Percentiles rank a stretch among this genome's conserved stretches.
Conservation (phyloP, 2,888 invertebrate genomes). For the Cordylochernes scorpioides region DNA sequence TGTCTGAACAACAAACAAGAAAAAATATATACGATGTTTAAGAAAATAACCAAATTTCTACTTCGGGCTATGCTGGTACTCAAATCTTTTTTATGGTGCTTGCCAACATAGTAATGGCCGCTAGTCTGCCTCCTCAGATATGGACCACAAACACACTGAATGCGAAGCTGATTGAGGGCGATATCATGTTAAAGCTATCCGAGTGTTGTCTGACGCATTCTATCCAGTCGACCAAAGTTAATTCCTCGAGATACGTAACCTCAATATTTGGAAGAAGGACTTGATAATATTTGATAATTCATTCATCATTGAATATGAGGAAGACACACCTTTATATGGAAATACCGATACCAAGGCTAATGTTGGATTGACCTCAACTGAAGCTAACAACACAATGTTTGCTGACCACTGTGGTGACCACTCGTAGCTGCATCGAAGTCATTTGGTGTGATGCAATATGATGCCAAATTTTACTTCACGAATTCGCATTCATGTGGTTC, state of each 20-base stretch:
- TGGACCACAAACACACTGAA: no score
- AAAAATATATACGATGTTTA: no score
- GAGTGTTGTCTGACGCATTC: no score
- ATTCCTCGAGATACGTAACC: no score
- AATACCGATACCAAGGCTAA: background rate
- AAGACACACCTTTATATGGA: background rate
- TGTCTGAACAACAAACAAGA: no score
- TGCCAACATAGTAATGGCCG: constrained; percentile 5
- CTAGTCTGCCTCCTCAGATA: constrained; percentile 2
- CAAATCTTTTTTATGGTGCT: constrained; percentile 5
- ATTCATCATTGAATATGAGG: background rate
- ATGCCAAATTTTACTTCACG: constrained; percentile 4
- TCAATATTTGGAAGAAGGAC: no score
- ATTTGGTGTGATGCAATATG: constrained; percentile 3
- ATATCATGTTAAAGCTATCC: constrained; percentile 3
- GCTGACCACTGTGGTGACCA: no score
- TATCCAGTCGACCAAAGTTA: no score
- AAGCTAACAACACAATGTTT: no score
- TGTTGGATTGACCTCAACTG: background rate
- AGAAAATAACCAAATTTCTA: constrained; percentile 1
- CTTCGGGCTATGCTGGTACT: constrained; percentile 3
- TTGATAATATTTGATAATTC: background rate
- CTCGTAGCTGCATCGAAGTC: no score
- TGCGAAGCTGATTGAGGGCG: constrained; percentile 1
- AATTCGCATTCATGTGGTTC: constrained; percentile 5